These are phyloP conservation scores for Cacatua alba DNA, from an alignment of 2,113 vertebrate genomes.

Conservation along the genomic window DNA sequence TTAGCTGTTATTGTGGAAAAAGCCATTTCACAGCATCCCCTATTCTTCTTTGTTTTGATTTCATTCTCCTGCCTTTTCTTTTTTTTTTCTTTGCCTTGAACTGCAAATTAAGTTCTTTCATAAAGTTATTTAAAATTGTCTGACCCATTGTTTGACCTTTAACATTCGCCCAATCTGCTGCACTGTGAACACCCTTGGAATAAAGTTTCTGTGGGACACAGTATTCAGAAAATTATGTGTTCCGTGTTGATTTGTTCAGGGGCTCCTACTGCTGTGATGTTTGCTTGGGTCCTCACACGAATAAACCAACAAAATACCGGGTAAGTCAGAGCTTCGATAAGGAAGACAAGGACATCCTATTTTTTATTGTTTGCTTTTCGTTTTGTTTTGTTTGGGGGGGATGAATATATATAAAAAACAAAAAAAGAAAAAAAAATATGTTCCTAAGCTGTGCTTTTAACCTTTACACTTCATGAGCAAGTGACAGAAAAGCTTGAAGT, in stretches of 20 bases:
- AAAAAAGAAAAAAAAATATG: accelerated
- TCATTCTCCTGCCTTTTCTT: not conserved
- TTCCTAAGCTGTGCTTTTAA: accelerated
- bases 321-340: slow-evolving; percentile 28
- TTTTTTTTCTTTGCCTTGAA: not conserved
- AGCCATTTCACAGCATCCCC: not conserved
- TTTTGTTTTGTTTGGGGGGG: not conserved
- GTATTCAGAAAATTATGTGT: not conserved
- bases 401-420: accelerated
- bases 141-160: not conserved
- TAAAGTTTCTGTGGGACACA: not conserved
- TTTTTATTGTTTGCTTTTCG: not conserved
- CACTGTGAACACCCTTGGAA: not conserved
- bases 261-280: slow-evolving; percentile 53
- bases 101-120: not conserved
- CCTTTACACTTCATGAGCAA: not conserved
- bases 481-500: not conserved
- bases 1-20: not conserved
- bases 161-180: not conserved
- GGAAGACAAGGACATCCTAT: accelerated
- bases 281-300: slow-evolving; percentile 72
- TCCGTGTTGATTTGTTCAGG: slow-evolving; percentile 38
- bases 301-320: slow-evolving; percentile 71
- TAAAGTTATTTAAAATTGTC: not conserved
- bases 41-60: not conserved